Evolutionary conservation across 2,797 vertebrate genomes (phyloP).

Genomic region (Anisognathus igniventris): DNA sequence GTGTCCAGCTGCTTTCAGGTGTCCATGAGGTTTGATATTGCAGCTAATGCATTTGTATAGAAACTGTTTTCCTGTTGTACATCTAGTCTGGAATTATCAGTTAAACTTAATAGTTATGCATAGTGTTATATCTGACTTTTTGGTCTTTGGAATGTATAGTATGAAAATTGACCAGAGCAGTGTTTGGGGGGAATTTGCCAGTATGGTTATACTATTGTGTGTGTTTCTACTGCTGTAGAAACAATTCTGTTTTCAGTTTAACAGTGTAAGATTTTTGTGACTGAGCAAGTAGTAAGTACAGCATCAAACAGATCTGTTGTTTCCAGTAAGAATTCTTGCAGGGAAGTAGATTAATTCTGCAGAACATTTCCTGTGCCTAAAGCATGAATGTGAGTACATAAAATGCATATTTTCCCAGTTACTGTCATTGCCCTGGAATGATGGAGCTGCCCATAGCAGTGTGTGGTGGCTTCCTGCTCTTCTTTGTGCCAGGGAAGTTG

Average conservation of each 20-base stretch:
- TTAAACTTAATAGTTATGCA: background rate
- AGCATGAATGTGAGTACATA: background rate
- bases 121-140: background rate
- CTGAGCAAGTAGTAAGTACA: background rate
- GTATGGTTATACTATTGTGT: fast-evolving
- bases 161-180: fast-evolving
- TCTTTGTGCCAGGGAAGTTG: background rate
- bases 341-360: background rate
- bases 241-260: background rate
- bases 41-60: background rate
- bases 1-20: background rate
- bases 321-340: background rate
- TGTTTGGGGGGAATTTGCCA: background rate
- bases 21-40: background rate
- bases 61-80: background rate
- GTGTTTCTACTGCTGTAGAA: background rate
- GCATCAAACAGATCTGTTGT: background rate
- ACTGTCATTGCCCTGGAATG: background rate
- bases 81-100: background rate
- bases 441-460: background rate
- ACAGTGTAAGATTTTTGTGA: background rate
- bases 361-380: background rate
- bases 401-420: fast-evolving
- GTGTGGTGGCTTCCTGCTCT: background rate
- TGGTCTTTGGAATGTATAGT: background rate